These are phyloP conservation scores for Pseudomyrmex dendroicus DNA, from an alignment of 1,140 invertebrate genomes.

Conservation along the genomic window DNA sequence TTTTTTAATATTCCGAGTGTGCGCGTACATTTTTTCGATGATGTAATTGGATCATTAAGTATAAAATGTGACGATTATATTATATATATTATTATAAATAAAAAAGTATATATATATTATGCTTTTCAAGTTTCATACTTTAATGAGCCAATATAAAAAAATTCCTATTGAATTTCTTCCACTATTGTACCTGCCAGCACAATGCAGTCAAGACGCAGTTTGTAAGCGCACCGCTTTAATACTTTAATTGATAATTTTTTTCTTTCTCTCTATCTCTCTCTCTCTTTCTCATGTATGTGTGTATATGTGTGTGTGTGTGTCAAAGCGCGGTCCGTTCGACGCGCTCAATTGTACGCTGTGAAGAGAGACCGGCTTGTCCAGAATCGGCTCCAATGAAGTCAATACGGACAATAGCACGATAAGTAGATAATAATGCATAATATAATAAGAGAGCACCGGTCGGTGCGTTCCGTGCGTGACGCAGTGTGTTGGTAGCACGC, in stretches of 20 bases:
- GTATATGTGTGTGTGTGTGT: neutral
- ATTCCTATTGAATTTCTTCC: slow-evolving; percentile 1
- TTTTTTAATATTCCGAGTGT: too few relatives aligned
- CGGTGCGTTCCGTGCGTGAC: slow-evolving; percentile 65
- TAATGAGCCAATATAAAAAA: too few relatives aligned
- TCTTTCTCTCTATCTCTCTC: slow-evolving; percentile 39
- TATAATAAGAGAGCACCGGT: slow-evolving; percentile 78
- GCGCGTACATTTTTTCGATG: too few relatives aligned
- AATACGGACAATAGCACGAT: slow-evolving; percentile 79
- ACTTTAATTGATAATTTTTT: slow-evolving; percentile 51
- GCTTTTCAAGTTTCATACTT: too few relatives aligned
- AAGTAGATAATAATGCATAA: slow-evolving; percentile 80
- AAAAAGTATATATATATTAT: too few relatives aligned
- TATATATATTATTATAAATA: too few relatives aligned
- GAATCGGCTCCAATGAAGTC: slow-evolving; percentile 76
- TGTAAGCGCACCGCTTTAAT: slow-evolving; percentile 9
- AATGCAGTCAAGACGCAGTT: slow-evolving; percentile 28
- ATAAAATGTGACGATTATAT: too few relatives aligned
- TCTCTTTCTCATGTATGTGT: slow-evolving; percentile 65
- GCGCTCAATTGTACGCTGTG: slow-evolving; percentile 62
- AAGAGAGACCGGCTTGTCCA: slow-evolving; percentile 54
- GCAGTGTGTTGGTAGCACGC: slow-evolving; percentile 76
- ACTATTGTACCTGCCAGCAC: neutral
- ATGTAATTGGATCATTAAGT: too few relatives aligned
- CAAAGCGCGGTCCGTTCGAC: slow-evolving; percentile 48